Conservation (phyloP, 2,113 vertebrate genomes). For the Hippopotamus amphibius region DNA sequence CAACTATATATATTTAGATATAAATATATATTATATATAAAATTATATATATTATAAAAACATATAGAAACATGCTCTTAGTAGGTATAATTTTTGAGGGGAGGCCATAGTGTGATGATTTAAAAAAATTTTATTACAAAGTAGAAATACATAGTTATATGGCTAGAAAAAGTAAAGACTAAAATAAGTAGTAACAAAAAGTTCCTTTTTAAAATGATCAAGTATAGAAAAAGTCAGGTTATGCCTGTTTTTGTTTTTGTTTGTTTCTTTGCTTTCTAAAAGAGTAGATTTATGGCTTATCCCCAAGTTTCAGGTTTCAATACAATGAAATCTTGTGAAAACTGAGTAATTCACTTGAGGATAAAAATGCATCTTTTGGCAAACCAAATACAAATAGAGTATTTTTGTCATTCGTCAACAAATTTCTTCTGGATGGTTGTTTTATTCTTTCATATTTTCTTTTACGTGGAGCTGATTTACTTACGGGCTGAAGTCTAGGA, state of each 20-base stretch:
- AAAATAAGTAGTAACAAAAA: not conserved
- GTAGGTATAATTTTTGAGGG: not conserved
- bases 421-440: not conserved
- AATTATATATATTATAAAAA: not conserved
- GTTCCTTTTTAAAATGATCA: not conserved
- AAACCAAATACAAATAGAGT: not conserved
- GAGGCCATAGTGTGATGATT: not conserved
- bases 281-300: not conserved
- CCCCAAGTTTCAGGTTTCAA: not conserved
- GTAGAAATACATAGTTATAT: not conserved
- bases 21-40: not conserved
- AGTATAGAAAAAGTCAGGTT: not conserved
- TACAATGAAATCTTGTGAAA: not conserved
- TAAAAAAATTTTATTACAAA: slow-evolving; percentile 11
- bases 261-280: slow-evolving; percentile 3
- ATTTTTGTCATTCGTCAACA: not conserved
- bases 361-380: not conserved
- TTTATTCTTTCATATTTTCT: slow-evolving; percentile 41
- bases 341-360: not conserved
- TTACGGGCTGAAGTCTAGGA: not conserved
- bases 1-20: not conserved
- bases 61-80: not conserved
- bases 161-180: not conserved
- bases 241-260: not conserved
- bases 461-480: not conserved